A percentile compares a stretch with the other conserved stretches of the same genome.
These are phyloP conservation scores for Apis florea DNA, from an alignment of 1,140 invertebrate genomes.

Conservation along the genomic window DNA sequence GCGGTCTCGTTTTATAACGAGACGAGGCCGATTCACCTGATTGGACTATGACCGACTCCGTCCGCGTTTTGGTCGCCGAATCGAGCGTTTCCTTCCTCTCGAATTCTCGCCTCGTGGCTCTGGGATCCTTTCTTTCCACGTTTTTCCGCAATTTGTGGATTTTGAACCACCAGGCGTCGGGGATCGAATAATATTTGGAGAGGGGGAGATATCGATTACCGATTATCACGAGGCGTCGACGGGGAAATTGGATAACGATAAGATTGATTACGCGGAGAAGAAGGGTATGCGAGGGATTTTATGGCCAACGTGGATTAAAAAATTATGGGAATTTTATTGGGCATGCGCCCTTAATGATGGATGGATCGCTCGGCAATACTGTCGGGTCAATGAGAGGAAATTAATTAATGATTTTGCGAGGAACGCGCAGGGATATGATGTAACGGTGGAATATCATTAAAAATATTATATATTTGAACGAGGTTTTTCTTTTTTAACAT, in stretches of 20 bases:
- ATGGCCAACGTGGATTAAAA: too few species aligned
- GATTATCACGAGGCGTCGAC: not conserved
- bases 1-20: slow-evolving; percentile 46
- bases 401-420: too few species aligned
- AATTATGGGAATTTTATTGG: too few species aligned
- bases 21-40: slow-evolving; percentile 40
- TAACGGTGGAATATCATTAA: too few species aligned
- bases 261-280: too few species aligned
- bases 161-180: not conserved
- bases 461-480: too few species aligned
- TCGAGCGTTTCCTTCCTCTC: slow-evolving; percentile 38
- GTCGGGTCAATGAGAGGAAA: too few species aligned
- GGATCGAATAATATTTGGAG: not conserved
- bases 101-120: slow-evolving; percentile 26
- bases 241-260: not conserved
- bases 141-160: not conserved
- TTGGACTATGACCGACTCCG: slow-evolving; percentile 36
- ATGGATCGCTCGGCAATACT: too few species aligned
- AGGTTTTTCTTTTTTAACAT: too few species aligned
- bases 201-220: not conserved
- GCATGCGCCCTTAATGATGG: too few species aligned
- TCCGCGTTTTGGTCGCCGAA: slow-evolving; percentile 36
- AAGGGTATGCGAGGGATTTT: too few species aligned
- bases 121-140: slow-evolving; percentile 20
- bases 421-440: too few species aligned